These are phyloP conservation scores for Ephydatia muelleri DNA, from an alignment of 37 sponge, comb jelly and placozoan species.

Conservation along the genomic window DNA sequence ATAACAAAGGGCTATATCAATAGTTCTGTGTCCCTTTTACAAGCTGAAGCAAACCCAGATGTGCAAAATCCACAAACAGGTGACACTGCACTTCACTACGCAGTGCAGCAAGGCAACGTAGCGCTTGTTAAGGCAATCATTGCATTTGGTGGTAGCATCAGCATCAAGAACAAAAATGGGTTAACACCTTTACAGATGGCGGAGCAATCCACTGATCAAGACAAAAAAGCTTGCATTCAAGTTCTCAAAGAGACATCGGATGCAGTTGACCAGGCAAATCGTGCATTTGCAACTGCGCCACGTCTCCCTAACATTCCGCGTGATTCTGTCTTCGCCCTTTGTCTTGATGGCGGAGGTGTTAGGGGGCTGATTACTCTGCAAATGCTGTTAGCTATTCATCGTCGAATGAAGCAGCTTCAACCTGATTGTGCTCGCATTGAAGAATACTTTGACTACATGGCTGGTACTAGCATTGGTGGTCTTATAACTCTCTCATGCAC, in stretches of 20 bases:
- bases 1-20: background rate
- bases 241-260: slow-evolving; percentile 7
- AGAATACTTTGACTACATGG: slow-evolving; percentile 60
- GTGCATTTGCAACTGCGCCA: background rate
- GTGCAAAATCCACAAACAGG: slow-evolving; percentile 10
- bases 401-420: slow-evolving; percentile 27
- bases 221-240: background rate
- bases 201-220: background rate
- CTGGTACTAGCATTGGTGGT: slow-evolving; percentile 73
- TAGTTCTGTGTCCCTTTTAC: slow-evolving; percentile 34
- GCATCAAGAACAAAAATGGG: slow-evolving; percentile 20
- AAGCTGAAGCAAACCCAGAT: slow-evolving; percentile 31
- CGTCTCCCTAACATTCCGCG: background rate
- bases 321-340: slow-evolving; percentile 22
- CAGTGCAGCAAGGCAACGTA: slow-evolving; percentile 30
- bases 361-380: slow-evolving; percentile 30
- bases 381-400: slow-evolving; percentile 34
- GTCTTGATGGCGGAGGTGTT: slow-evolving; percentile 68
- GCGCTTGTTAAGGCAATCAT: slow-evolving; percentile 35
- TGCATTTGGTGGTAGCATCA: slow-evolving; percentile 43
- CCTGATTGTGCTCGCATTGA: slow-evolving; percentile 27
- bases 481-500: slow-evolving; percentile 26
- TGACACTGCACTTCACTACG: slow-evolving; percentile 59
- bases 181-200: slow-evolving; percentile 36
- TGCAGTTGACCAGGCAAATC: background rate